Conservation (phyloP, 2,113 vertebrate genomes). For the Equus przewalskii region DNA sequence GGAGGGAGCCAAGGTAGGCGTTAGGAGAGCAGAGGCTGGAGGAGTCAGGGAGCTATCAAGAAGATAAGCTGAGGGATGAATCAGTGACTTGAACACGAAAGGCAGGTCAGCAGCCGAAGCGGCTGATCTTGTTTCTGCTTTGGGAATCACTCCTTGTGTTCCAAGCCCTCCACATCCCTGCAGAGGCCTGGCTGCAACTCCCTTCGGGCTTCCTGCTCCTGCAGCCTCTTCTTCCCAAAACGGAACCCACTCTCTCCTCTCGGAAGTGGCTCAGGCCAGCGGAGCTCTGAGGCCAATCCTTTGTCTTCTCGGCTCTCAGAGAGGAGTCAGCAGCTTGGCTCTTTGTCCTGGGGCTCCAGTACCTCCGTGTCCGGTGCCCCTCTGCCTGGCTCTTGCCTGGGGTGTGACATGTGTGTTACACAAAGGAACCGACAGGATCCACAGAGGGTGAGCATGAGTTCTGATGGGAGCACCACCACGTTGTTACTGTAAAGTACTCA, state of each 20-base stretch:
- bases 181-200: neutral
- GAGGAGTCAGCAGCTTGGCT: neutral
- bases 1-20: neutral
- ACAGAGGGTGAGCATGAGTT: neutral
- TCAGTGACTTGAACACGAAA: neutral
- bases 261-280: neutral
- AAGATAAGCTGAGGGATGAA: neutral
- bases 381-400: neutral
- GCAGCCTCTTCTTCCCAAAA: neutral
- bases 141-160: neutral
- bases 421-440: neutral
- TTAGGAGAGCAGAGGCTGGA: neutral
- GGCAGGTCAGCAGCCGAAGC: neutral
- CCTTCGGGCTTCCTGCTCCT: neutral
- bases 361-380: neutral
- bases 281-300: neutral
- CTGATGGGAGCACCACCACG: neutral
- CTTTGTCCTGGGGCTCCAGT: neutral
- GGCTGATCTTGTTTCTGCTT: neutral
- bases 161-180: neutral
- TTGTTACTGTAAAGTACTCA: neutral
- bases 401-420: neutral
- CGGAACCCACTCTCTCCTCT: neutral
- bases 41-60: neutral
- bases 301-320: neutral